Evolutionary conservation across 2,888 invertebrate genomes (phyloP), one percentile per base, ranked within the genome.

Genomic region (Chesias legatella): DNA sequence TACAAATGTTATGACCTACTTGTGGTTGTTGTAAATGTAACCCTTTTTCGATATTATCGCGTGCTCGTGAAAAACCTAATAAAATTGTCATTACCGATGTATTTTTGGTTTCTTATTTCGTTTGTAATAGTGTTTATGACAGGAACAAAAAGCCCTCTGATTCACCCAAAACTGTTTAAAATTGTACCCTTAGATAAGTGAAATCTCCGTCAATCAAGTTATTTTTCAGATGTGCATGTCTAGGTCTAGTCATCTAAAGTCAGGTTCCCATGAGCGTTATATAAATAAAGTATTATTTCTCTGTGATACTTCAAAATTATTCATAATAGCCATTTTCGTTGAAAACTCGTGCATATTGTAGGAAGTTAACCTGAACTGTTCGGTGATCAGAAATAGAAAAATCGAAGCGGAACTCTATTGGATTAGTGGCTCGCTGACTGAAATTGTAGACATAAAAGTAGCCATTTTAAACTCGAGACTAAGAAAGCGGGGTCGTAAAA

Each of bases 41-140:
- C 45, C 54, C 53, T 59, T 56, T 52, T 50, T 53, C 41, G 47
- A 48, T 51, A 40, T 56, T 57, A 49, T 56, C 51, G 50, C 48
- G 44, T 63, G 63, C 51, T 63, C 58, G 56, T 55, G 40, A 45
- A 57, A 48, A 55, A 51, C 50, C 45, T 63, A 71, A 70, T 73
- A 73, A 73, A 73, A 58, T 62, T 60, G 60, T 66, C 63, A 66
- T 63, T 56, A 61, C 48, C 45, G 57, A 63, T 60, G 51, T 28
- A 42, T 46, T 41, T 48, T 35, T 41, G 49, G 49, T 57, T 57
- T 60, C 53, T 60, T 50, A 54, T 61, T 58, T 13, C 7, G 13
- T 23, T 33, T 45, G 17, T 33, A 17, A 5, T 17, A 5, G 13
- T 17, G 13, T 17, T 17, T 17, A 3, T 17, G 13, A 17, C 3